A percentile compares a stretch with the other conserved stretches of the same genome.
Conservation (phyloP, 2,797 vertebrate genomes). For the Thripadectes ignobilis region DNA sequence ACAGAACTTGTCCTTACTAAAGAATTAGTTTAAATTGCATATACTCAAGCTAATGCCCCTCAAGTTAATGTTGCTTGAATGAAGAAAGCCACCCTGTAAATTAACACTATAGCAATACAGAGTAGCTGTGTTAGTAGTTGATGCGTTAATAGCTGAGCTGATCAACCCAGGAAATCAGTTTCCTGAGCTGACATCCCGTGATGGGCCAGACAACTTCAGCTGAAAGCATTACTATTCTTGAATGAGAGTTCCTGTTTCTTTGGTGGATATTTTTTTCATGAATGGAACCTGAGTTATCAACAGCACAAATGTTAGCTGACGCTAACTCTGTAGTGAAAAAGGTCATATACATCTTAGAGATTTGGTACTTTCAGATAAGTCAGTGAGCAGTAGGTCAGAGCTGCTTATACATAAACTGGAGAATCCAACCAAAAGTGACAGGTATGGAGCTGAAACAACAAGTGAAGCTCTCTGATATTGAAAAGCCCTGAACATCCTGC, state of each 20-base stretch:
- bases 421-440: not conserved
- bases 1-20: not conserved
- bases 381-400: not conserved
- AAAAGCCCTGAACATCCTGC: not conserved
- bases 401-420: not conserved
- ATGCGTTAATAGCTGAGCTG: not conserved
- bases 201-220: not conserved
- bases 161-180: not conserved
- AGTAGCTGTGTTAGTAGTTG: not conserved
- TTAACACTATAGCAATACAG: not conserved
- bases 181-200: not conserved
- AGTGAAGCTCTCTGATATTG: not conserved
- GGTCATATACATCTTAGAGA: fast-evolving
- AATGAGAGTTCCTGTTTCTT: not conserved
- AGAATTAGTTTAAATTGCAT: not conserved
- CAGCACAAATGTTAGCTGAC: not conserved
- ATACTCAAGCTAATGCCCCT: not conserved
- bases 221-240: not conserved
- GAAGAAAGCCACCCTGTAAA: not conserved
- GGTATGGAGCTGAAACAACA: not conserved
- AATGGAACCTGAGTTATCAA: not conserved
- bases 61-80: not conserved
- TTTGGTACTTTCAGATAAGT: not conserved
- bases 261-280: not conserved
- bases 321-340: not conserved